These are phyloP conservation scores for Acanthornis magna DNA, from an alignment of 2,797 vertebrate species.

Conservation along the genomic window DNA sequence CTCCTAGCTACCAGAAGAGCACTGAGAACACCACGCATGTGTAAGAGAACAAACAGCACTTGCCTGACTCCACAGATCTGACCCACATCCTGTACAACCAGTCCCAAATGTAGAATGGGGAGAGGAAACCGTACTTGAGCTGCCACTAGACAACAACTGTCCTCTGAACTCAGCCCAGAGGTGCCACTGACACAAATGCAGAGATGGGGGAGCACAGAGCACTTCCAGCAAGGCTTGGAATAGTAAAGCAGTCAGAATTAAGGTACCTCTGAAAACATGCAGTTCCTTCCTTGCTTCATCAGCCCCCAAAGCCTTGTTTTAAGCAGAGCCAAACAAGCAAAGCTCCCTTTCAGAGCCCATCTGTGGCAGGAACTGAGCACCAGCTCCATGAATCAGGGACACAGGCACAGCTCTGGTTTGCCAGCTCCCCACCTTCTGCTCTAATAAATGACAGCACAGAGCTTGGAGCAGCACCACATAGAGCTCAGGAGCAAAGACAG, in stretches of 20 bases:
- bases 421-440: constrained; percentile 16
- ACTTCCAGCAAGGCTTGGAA: background rate
- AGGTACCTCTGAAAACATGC: background rate
- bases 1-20: background rate
- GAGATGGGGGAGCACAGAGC: background rate
- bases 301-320: background rate
- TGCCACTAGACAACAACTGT: background rate
- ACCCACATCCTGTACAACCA: constrained; percentile 51
- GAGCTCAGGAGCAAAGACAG: background rate
- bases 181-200: background rate
- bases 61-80: constrained; percentile 17
- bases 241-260: background rate
- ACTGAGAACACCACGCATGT: background rate
- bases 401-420: background rate
- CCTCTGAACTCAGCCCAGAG: background rate
- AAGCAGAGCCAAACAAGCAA: constrained; percentile 22
- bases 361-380: constrained; percentile 28
- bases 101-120: background rate
- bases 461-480: background rate
- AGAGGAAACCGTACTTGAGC: constrained; percentile 5
- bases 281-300: background rate
- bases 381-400: background rate
- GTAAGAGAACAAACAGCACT: background rate
- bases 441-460: background rate
- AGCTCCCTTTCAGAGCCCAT: constrained; percentile 17